Base-by-base conservation (phyloP, 2,888 invertebrate genomes). In the Cremastinae sp. region DNA sequence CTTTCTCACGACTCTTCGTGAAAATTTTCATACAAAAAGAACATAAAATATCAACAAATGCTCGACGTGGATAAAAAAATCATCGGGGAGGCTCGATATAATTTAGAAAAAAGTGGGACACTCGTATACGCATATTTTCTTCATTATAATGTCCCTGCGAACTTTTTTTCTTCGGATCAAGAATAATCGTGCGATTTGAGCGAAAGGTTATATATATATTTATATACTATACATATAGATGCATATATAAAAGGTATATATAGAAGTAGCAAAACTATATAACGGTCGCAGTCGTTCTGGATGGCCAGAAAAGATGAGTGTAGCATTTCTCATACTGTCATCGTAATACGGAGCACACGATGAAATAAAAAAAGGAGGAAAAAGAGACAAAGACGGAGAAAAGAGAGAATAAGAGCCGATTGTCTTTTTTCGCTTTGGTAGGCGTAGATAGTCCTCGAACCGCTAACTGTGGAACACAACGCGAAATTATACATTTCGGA, bases 221-320 rank as follows among this genome's bases (percentile, higher is more conserved):
- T 37, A 69, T 51, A 51, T 43, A 37, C 41, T n/a, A n/a, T n/a
- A n/a, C n/a, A n/a, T n/a, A 53, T 3, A 51, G 2, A 20, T 35
- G 28, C 16, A 12, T 55, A 14, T 10, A 75, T 64, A 65, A 47
- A 69, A 5, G 28, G 2, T 3, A 5, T 3, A 47, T 37, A 73
- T 56, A 58, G 53, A 43, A 77, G 9, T 65, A 65, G 56, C 59
- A 65, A 53, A 58, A 55, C 59, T 80, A 83, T 83, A 83, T 87
- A 88, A 88, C 88, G 88, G 88, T 84, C 84, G 49, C 14, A 9
- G 51, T 75, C 82, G 87, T 88, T 88, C 85, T 87, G 88, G 87
- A 87, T 87, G 84, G 88, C 82, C 87, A 87, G 84, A 83, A 84
- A 83, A 84, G 85, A 87, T 86, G 88, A 88, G 86, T 87, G 87